Evolutionary conservation across 1,140 invertebrate genomes (phyloP), one percentile per base, ranked within the genome.

Genomic region (Cydia splendana): DNA sequence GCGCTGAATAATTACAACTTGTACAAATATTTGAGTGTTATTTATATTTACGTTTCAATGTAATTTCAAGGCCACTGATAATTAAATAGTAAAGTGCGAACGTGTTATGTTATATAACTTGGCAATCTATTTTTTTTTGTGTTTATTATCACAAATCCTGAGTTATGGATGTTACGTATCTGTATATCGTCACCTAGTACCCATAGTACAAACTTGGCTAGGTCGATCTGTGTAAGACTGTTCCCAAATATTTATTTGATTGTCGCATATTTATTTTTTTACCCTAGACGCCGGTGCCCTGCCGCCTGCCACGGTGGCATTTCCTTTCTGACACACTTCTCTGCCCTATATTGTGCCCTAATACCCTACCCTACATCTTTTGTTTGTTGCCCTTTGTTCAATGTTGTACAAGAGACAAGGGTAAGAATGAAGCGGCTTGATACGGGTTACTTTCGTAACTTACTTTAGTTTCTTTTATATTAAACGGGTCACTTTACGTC

Each of bases 301-400:
- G 34, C 18, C 18, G 1, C 65, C 65, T 65, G 12, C 7, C 10
- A 10, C 15, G 34, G 67, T 42, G 67, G 34, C 34, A 42, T 71
- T 71, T 38, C 67, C 34, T 67, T 30, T 10, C 65, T 42, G 67
- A 71, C 67, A 71, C 34, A 42, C 67, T 71, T 71, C 18, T 9
- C 57, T 71, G 67, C 67, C 30, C 67, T 71, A 18, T 38, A 20
- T 38, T 71, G 67, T 71, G 42, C 42, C 42, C 42, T 45, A 45
- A 2, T 45, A 45, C 42, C 42, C 42, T 71, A 18, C 67, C 30
- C 67, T 20, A 71, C 67, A 38, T 71, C 67, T 71, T 71, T 71
- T 71, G 67, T 71, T 71, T 71, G 67, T 71, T 71, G 18, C 57
- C 57, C n/a, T 20, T 20, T 62, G 6, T 62, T 62, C 57, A 53